These are phyloP conservation scores for Macrophya annulata DNA, from an alignment of 2,888 invertebrate genomes.

Conservation along the genomic window DNA sequence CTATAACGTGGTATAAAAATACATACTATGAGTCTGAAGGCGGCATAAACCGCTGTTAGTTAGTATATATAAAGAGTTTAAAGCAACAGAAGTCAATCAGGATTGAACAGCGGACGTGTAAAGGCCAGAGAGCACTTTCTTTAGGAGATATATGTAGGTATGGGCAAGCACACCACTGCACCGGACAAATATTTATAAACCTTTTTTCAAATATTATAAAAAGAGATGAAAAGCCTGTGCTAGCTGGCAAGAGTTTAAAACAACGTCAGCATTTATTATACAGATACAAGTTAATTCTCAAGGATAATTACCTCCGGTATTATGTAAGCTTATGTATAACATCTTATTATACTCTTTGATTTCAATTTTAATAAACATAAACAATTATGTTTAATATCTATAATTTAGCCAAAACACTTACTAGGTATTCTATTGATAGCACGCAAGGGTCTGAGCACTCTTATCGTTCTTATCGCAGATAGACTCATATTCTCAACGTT, in stretches of 20 bases:
- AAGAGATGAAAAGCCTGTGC: conserved; percentile 30
- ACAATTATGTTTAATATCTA: neutral
- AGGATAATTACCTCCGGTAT: neutral
- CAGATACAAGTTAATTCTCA: neutral
- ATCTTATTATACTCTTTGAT: neutral
- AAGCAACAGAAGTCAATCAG: conserved; percentile 50
- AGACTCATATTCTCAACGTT: conserved; percentile 99
- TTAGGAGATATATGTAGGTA: neutral
- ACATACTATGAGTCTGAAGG: conserved; percentile 38
- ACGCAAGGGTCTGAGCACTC: conserved; percentile 96
- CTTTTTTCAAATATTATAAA: conserved; percentile 34
- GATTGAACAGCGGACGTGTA: conserved; percentile 17
- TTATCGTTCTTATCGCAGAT: conserved; percentile 98
- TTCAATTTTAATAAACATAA: neutral
- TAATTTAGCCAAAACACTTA: conserved; percentile 82
- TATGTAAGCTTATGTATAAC: neutral
- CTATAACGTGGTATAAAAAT: conserved; percentile 27
- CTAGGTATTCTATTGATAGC: conserved; percentile 99
- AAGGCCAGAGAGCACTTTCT: conserved; percentile 36
- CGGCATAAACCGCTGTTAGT: neutral
- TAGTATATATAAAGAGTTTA: conserved; percentile 41
- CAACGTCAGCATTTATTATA: neutral
- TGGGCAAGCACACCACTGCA: neutral
- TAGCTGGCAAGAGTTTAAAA: conserved; percentile 7
- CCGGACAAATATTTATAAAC: conserved; percentile 23